Conservation (phyloP, 2,888 invertebrate species). For the Epistrophe eligans region DNA sequence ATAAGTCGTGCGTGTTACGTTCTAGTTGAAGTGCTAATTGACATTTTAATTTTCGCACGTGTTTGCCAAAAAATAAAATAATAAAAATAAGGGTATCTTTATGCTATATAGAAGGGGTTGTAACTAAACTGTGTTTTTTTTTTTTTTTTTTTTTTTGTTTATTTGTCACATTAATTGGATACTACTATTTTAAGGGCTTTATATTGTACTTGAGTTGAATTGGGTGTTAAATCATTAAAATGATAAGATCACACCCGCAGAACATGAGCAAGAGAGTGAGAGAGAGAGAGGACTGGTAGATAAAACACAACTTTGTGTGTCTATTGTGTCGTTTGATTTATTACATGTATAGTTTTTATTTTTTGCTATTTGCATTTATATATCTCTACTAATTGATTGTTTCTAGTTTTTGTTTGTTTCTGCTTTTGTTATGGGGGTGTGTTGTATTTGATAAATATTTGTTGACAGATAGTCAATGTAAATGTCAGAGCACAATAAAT, state of each 20-base stretch:
- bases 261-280: neutral
- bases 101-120: neutral
- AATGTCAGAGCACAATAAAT: neutral
- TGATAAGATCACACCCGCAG: conserved; percentile 45
- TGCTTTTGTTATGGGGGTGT: conserved; percentile 8
- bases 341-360: conserved; percentile 12
- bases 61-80: conserved; percentile 26
- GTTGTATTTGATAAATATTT: neutral
- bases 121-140: neutral
- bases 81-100: conserved; percentile 1
- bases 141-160: neutral
- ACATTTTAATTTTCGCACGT: conserved; percentile 64
- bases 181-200: conserved; percentile 7
- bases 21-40: conserved; percentile 61
- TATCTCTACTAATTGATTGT: conserved; percentile 9
- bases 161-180: conserved; percentile 25
- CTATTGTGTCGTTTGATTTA: conserved; percentile 45
- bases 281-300: conserved; percentile 12
- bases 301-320: conserved; percentile 2
- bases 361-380: conserved; percentile 46
- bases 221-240: conserved; percentile 37
- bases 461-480: conserved; percentile 13
- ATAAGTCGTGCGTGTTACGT: conserved; percentile 61
- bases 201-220: conserved; percentile 19
- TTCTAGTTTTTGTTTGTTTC: conserved; percentile 1